phyloP scores from a whole-genome alignment of 2,888 invertebrate genomes.

The Rhimphoctona megacephalus region DNA sequence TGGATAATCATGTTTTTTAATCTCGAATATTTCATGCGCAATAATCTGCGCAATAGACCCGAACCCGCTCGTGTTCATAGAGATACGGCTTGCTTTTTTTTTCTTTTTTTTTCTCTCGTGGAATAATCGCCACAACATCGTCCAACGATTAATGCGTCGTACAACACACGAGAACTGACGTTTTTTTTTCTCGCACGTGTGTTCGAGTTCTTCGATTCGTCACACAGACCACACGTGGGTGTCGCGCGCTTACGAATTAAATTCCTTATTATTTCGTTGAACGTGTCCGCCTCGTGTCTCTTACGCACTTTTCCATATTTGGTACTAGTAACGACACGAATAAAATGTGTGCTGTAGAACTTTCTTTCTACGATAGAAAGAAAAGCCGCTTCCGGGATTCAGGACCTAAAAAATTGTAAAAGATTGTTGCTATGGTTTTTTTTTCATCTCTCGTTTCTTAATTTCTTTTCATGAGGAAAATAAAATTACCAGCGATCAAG shows the following conservation, averaged over 20 bases:
- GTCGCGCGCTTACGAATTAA: conserved; percentile 27
- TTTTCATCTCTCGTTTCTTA: background rate
- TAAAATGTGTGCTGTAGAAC: background rate
- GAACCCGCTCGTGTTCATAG: background rate
- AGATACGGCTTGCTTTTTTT: conserved; percentile 1
- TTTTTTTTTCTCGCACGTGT: background rate
- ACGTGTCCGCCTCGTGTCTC: background rate
- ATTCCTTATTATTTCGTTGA: conserved; percentile 4
- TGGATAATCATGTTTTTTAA: conserved; percentile 13
- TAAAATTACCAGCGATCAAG: background rate
- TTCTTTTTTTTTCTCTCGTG: background rate
- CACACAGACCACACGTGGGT: conserved; percentile 37
- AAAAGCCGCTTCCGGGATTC: background rate
- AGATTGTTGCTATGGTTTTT: background rate
- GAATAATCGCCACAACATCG: conserved; percentile 26
- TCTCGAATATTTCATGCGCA: conserved; percentile 58
- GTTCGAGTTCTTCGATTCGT: background rate
- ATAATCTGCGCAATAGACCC: conserved; percentile 39
- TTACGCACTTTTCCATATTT: conserved; percentile 26
- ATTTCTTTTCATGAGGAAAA: background rate
- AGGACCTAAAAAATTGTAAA: background rate
- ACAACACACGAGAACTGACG: background rate
- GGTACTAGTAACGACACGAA: background rate
- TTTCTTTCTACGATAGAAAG: background rate
- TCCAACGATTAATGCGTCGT: conserved; percentile 26